These are phyloP conservation scores for Lasiurus cinereus DNA, from an alignment of 2,113 vertebrate species.

Conservation along the genomic window DNA sequence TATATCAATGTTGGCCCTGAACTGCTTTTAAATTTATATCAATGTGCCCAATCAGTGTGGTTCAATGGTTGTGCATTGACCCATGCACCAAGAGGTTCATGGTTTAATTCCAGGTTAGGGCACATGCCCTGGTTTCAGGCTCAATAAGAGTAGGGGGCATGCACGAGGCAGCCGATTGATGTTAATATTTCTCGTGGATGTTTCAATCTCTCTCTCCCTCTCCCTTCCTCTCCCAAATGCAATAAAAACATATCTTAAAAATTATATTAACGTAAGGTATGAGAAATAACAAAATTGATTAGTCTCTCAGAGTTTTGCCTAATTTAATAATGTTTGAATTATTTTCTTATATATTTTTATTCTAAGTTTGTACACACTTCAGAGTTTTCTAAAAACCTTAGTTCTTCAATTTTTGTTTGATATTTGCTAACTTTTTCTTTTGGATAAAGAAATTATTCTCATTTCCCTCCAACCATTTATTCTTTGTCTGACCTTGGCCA, in stretches of 20 bases:
- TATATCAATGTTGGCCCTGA: neutral
- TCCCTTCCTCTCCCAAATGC: too few relatives aligned
- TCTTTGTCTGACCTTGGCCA: neutral
- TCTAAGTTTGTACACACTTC: neutral
- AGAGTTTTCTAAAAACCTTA: neutral
- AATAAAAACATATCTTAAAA: neutral
- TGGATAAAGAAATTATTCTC: neutral
- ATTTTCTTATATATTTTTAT: neutral
- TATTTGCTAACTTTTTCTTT: neutral
- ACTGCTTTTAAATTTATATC: neutral
- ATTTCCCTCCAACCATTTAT: neutral
- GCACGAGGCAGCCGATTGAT: too few relatives aligned
- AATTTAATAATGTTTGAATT: conserved; percentile 3
- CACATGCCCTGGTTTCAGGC: too few relatives aligned
- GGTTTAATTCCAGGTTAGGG: too few relatives aligned
- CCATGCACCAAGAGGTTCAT: too few relatives aligned
- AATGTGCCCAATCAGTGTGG: neutral
- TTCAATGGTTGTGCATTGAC: too few relatives aligned
- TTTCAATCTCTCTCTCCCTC: too few relatives aligned
- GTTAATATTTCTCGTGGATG: too few relatives aligned
- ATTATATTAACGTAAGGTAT: neutral
- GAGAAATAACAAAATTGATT: neutral
- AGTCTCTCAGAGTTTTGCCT: neutral
- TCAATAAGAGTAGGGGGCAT: too few relatives aligned
- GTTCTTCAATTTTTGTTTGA: neutral